Base-by-base conservation (phyloP, 2,888 invertebrate species). In the Cataglyphis altisquamis region DNA sequence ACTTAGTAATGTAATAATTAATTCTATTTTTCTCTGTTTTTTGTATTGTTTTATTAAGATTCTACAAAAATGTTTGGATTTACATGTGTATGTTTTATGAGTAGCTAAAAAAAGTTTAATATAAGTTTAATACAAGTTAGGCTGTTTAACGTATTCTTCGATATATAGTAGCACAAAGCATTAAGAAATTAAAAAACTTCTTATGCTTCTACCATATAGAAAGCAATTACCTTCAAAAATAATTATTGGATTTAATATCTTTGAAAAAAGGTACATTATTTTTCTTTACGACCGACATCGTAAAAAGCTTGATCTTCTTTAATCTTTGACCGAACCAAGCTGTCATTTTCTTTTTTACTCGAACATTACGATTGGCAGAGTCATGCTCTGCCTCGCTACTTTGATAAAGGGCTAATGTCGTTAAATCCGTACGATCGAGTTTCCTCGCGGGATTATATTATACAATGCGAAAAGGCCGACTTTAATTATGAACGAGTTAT, bases 401-500 rank as follows among this genome's bases (percentile, higher is more conserved):
- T 25, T n/a, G 64, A 3, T 3, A 21, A 66, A 77, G 41, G 29
- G 57, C 57, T 60, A 78, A 68, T 12, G 8, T 68, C 36, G 68
- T 78, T 60, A 78, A 67, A 55, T 77, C 45, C 25, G 36, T 45
- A 68, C 68, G 60, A 80, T 60, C 36, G 52, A 32, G 18, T 18
- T 21, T 36, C 0, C 1, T 25, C 36, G 41, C 57, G 21, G 45
- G 25, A 78, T 68, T 68, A 55, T 39, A 78, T 60, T 68, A 55
- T 39, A 45, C 41, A 57, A 1, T 57, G 68, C 15, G 60, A 4
- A 60, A 57, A 32, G 36, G 12, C 25, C 12, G 60, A 45, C n/a
- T 80, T 80, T 80, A 70, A 62, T 80, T 70, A 60, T 25, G 36
- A 80, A 70, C 48, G 45, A 62, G 25, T 80, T 80, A 80, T 80